phyloP scores from a whole-genome alignment of 2,113 vertebrate species.

The Neolamprologus caudopunctatus region DNA sequence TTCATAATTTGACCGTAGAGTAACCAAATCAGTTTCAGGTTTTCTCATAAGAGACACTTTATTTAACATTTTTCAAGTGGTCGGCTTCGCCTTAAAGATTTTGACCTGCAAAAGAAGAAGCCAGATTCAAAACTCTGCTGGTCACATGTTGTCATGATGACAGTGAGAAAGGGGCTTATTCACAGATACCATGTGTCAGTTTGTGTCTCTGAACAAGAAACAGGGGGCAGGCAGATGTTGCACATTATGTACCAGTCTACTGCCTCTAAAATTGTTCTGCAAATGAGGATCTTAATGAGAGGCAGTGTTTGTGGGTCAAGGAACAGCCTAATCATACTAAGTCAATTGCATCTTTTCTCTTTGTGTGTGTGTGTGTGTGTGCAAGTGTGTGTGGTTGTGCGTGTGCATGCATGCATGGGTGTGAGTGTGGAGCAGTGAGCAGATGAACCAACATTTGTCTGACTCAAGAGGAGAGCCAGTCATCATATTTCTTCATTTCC shows the following conservation, averaged over 20 bases:
- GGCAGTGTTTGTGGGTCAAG: slow-evolving; percentile 61
- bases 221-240: slow-evolving; percentile 68
- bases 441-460: slow-evolving; percentile 64
- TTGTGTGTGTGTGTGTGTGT: background rate
- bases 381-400: background rate
- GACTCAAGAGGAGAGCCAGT: slow-evolving; percentile 40
- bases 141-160: slow-evolving; percentile 12
- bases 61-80: background rate
- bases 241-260: slow-evolving; percentile 64
- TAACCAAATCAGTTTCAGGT: background rate
- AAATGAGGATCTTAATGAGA: slow-evolving; percentile 73
- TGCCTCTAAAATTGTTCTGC: slow-evolving; percentile 66
- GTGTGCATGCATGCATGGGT: background rate
- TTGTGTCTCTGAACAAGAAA: slow-evolving; percentile 47
- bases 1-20: background rate
- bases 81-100: background rate
- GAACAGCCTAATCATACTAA: slow-evolving; percentile 66
- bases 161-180: slow-evolving; percentile 16
- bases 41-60: background rate
- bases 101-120: background rate
- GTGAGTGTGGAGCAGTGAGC: slow-evolving; percentile 17
- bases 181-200: slow-evolving; percentile 52
- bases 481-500: slow-evolving; percentile 56
- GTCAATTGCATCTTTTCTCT: slow-evolving; percentile 59
- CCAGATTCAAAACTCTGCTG: slow-evolving; percentile 28